Conservation (phyloP, 2,888 invertebrate genomes). For the Diachrysia chrysitis region DNA sequence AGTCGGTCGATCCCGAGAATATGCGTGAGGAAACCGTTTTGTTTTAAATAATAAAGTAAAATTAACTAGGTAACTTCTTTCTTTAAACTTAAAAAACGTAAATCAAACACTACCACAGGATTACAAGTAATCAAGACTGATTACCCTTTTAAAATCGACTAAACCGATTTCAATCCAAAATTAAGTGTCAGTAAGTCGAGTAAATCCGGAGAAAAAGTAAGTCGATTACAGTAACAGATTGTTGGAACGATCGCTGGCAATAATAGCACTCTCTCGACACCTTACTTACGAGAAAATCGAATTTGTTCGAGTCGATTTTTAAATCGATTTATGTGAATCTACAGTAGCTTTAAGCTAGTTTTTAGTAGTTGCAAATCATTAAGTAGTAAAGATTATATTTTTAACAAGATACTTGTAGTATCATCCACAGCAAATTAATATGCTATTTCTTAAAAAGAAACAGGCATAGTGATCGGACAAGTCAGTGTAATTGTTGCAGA, state of each 20-base stretch:
- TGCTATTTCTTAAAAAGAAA: too few species aligned
- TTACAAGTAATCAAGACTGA: constrained; percentile 6
- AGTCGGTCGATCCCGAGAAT: too few species aligned
- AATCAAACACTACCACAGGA: background rate
- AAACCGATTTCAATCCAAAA: constrained; percentile 20
- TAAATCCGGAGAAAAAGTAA: constrained; percentile 28
- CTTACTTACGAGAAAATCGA: background rate
- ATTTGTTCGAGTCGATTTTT: constrained; percentile 1
- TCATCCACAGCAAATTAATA: too few species aligned
- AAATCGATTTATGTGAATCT: too few species aligned
- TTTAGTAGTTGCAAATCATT: background rate
- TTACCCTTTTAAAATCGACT: constrained; percentile 18
- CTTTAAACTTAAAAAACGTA: background rate
- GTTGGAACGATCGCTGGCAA: constrained; percentile 10
- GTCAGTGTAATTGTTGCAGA: too few species aligned
- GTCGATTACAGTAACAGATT: constrained; percentile 36
- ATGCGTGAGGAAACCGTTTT: too few species aligned
- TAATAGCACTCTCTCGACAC: constrained; percentile 7
- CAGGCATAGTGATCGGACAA: too few species aligned
- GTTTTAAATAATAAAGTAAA: too few species aligned
- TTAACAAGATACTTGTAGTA: too few species aligned
- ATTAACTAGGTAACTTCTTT: background rate
- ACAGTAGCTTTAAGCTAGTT: background rate
- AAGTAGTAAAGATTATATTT: too few species aligned
- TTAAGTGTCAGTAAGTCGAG: constrained; percentile 24